Evolutionary conservation across 2,888 invertebrate species (phyloP).

Genomic region (Limnephilus marmoratus): DNA sequence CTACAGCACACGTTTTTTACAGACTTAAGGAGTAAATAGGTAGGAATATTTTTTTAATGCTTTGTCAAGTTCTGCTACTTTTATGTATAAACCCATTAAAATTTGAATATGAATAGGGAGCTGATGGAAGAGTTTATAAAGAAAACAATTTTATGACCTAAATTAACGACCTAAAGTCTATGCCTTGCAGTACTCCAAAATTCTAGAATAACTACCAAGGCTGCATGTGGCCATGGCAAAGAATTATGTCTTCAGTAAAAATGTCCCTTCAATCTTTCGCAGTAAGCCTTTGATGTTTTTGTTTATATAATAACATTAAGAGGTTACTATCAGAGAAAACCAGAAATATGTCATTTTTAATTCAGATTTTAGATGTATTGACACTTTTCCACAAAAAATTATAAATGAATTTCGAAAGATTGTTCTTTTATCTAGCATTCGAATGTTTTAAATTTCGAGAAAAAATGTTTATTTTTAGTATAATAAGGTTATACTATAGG

Average conservation of each 20-base stretch:
- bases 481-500: no score
- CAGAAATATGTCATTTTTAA: no score
- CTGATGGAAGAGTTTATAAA: not conserved
- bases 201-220: not conserved
- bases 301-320: not conserved
- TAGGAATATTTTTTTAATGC: not conserved
- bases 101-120: not conserved
- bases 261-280: not conserved
- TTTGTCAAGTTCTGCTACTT: not conserved
- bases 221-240: not conserved
- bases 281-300: not conserved
- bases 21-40: not conserved
- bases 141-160: not conserved
- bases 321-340: no score
- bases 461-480: no score
- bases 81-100: not conserved
- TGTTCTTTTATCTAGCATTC: no score
- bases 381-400: no score
- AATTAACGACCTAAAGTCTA: not conserved
- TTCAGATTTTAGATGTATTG: no score
- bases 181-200: not conserved
- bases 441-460: no score
- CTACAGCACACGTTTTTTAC: not conserved
- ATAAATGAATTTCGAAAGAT: no score
- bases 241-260: not conserved